Conservation (phyloP, 2,113 vertebrate species). For the Carassius gibelio region DNA sequence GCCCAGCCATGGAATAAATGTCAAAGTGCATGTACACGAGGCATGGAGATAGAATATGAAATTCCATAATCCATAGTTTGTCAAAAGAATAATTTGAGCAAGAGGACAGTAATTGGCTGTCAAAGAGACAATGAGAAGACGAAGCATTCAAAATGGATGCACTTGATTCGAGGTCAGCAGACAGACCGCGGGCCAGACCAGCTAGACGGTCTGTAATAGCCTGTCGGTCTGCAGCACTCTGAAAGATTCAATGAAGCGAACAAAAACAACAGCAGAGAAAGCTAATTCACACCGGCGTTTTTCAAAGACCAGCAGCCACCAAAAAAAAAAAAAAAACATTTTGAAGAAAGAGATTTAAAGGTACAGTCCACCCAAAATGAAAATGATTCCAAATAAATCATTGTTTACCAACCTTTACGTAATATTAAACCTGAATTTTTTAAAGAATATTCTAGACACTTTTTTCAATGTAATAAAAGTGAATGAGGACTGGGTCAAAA, state of each 20-base stretch:
- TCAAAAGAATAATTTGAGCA: neutral
- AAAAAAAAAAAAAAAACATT: constrained; percentile 12
- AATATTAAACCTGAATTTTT: neutral
- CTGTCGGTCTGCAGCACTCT: constrained; percentile 25
- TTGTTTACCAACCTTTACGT: neutral
- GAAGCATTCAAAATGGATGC: constrained; percentile 2
- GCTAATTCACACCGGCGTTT: constrained; percentile 35
- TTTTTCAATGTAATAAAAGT: too few species aligned
- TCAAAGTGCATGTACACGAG: neutral
- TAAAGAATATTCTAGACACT: too few species aligned
- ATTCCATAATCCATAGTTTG: neutral
- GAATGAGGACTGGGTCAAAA: too few species aligned
- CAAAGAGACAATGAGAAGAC: neutral
- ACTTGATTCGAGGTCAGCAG: constrained; percentile 21
- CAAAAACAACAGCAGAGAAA: constrained; percentile 28
- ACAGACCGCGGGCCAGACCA: constrained; percentile 12
- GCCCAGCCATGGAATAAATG: neutral
- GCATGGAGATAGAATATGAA: neutral
- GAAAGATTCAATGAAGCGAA: constrained; percentile 37
- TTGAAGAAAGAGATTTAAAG: neutral
- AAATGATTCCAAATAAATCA: neutral
- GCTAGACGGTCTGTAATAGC: constrained; percentile 22
- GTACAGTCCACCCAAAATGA: neutral
- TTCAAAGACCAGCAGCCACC: constrained; percentile 50
- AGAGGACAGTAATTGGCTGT: neutral